A percentile compares a stretch with the other conserved stretches of the same genome.
phyloP scores from a whole-genome alignment of 2,888 invertebrate species.

The Ochropacha duplaris region DNA sequence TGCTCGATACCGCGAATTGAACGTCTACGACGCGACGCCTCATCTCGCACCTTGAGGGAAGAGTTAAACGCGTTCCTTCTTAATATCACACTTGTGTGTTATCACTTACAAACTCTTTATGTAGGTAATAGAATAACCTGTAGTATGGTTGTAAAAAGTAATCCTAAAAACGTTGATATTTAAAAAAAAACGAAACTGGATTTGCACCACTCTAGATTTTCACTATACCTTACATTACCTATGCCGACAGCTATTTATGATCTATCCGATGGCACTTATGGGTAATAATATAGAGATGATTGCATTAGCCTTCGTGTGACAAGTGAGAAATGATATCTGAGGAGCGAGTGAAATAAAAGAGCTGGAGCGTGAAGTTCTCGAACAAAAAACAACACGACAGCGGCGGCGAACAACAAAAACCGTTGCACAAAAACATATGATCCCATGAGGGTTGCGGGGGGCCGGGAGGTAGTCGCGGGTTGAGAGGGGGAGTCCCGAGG shows the following conservation, averaged over 20 bases:
- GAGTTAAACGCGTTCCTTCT: slow-evolving; percentile 12
- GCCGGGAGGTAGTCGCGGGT: slow-evolving; percentile 31
- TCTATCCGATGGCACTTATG: not conserved
- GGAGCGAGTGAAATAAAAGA: slow-evolving; percentile 74
- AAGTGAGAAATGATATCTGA: slow-evolving; percentile 65
- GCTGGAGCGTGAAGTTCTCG: slow-evolving; percentile 74
- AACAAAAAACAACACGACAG: slow-evolving; percentile 73
- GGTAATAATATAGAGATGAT: slow-evolving; percentile 14
- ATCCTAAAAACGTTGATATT: not conserved
- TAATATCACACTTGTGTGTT: slow-evolving; percentile 5
- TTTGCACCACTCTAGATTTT: no score
- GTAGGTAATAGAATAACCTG: not conserved
- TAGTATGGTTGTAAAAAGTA: not conserved
- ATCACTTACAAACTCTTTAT: slow-evolving; percentile 15
- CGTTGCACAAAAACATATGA: slow-evolving; percentile 84
- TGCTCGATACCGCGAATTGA: slow-evolving; percentile 58
- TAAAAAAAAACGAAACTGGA: not conserved
- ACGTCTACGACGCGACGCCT: slow-evolving; percentile 26
- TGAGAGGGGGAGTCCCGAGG: slow-evolving; percentile 65
- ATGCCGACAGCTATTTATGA: not conserved
- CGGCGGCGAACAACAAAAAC: slow-evolving; percentile 82
- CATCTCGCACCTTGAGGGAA: slow-evolving; percentile 32
- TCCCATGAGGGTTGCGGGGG: slow-evolving; percentile 75
- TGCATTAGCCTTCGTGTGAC: slow-evolving; percentile 32
- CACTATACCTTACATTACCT: no score